A percentile compares a stretch with the other conserved stretches of the same genome.
Evolutionary conservation across 30 jellyfish, hydroid and myxozoan genomes (phyloP).

Genomic region (Chrysaora quinquecirrha): DNA sequence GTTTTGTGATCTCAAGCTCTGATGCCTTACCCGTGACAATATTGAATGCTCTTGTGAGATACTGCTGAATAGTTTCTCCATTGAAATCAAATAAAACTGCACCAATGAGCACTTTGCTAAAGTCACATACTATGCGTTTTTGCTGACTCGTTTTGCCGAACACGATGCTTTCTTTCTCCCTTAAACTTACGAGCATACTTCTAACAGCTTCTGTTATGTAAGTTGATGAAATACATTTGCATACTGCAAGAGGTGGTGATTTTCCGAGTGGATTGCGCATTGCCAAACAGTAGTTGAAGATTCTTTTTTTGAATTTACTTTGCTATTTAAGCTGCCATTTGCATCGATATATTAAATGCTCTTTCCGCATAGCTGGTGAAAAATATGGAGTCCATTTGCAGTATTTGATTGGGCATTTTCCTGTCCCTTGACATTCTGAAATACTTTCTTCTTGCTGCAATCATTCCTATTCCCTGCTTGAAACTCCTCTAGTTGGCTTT

Average conservation of each 20-base stretch:
- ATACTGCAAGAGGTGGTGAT: not conserved
- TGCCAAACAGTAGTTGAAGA: not conserved
- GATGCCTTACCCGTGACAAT: not conserved
- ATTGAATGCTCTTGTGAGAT: not conserved
- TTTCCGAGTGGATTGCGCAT: not conserved
- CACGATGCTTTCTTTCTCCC: not conserved
- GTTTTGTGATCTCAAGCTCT: not conserved
- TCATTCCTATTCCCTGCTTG: too few species aligned
- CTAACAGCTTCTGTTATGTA: not conserved
- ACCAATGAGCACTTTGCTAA: not conserved
- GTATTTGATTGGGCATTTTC: too few species aligned
- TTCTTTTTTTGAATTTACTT: not conserved
- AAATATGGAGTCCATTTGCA: too few species aligned
- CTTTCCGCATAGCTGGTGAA: not conserved
- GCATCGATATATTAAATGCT: not conserved
- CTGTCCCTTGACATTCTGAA: too few species aligned
- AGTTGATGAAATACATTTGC: not conserved
- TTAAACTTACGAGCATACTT: not conserved
- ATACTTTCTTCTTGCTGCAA: too few species aligned
- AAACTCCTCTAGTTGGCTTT: too few species aligned
- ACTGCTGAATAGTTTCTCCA: not conserved
- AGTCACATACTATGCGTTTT: not conserved
- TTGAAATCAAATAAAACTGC: not conserved
- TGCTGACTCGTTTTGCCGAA: not conserved
- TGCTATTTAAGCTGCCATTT: not conserved